Percentiles rank a stretch among this genome's conserved stretches.
Evolutionary conservation across 1,140 invertebrate genomes (phyloP).

Genomic region (Heterodera schachtii): DNA sequence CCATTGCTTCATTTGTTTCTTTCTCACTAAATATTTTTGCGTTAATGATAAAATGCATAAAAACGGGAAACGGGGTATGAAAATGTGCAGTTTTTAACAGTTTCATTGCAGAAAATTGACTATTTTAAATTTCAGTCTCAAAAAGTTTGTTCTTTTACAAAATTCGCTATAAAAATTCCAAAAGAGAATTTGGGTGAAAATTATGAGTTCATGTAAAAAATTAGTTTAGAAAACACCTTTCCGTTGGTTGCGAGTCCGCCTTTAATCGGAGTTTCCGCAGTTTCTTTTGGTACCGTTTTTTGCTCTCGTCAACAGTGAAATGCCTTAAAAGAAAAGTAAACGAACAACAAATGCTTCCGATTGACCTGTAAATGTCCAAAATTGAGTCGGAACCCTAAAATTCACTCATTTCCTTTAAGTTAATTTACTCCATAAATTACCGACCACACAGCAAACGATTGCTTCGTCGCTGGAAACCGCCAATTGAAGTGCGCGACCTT

Average conservation of each 20-base stretch:
- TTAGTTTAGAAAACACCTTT: not conserved
- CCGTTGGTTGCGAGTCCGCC: not conserved
- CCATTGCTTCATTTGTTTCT: not conserved
- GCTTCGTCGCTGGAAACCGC: conserved; percentile 70
- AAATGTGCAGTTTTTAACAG: too few species aligned
- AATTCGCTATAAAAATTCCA: not conserved
- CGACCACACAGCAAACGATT: conserved; percentile 77
- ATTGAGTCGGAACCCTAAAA: conserved; percentile 21
- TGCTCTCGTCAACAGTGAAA: conserved; percentile 76
- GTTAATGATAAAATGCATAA: too few species aligned
- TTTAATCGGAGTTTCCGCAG: conserved; percentile 47
- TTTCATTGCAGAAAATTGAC: too few species aligned
- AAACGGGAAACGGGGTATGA: too few species aligned
- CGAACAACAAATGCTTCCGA: conserved; percentile 5
- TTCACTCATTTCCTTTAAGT: not conserved
- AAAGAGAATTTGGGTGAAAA: conserved; percentile 17
- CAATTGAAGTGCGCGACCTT: conserved; percentile 72
- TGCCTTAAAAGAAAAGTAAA: conserved; percentile 69
- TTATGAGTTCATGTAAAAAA: not conserved
- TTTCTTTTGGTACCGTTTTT: conserved; percentile 67
- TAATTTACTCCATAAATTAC: conserved; percentile 26
- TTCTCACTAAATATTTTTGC: not conserved
- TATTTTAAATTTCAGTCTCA: too few species aligned
- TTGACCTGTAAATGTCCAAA: conserved; percentile 27
- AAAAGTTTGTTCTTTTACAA: too few species aligned